phyloP scores from a whole-genome alignment of 2,113 vertebrate genomes.

The Clarias gariepinus region DNA sequence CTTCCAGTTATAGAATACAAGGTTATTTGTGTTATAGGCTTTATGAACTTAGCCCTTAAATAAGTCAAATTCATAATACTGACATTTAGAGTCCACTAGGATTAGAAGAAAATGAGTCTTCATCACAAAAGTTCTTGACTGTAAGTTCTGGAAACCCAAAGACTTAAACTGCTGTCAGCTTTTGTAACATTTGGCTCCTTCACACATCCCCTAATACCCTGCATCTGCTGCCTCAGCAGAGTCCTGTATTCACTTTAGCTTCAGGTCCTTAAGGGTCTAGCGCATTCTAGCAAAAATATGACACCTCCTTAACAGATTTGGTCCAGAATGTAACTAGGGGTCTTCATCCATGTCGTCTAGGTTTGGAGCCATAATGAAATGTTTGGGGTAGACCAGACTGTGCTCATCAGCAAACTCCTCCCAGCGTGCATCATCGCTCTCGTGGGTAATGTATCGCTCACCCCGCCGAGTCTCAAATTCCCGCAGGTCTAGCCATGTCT shows the following conservation, averaged over 20 bases:
- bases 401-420: conserved; percentile 88
- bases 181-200: not conserved
- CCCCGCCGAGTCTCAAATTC: conserved; percentile 95
- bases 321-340: conserved; percentile 73
- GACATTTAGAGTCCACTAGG: conserved; percentile 1
- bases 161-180: conserved; percentile 4
- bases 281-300: conserved; percentile 11
- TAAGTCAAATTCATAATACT: conserved; percentile 25
- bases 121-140: not conserved
- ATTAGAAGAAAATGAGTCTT: not conserved
- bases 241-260: conserved; percentile 27
- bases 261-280: conserved; percentile 31
- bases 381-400: conserved; percentile 87
- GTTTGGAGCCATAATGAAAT: conserved; percentile 98
- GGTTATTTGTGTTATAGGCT: not conserved
- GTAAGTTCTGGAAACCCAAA: not conserved
- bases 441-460: conserved; percentile 96
- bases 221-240: not conserved
- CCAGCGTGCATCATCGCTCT: conserved; percentile 96
- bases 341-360: conserved; percentile 98
- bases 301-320: conserved; percentile 16
- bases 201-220: not conserved
- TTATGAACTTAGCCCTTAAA: not conserved
- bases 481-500: conserved; percentile 96
- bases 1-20: conserved; percentile 48